These are phyloP conservation scores for Sarcophaga bullata DNA, from an alignment of 1,140 invertebrate genomes.

Conservation along the genomic window DNA sequence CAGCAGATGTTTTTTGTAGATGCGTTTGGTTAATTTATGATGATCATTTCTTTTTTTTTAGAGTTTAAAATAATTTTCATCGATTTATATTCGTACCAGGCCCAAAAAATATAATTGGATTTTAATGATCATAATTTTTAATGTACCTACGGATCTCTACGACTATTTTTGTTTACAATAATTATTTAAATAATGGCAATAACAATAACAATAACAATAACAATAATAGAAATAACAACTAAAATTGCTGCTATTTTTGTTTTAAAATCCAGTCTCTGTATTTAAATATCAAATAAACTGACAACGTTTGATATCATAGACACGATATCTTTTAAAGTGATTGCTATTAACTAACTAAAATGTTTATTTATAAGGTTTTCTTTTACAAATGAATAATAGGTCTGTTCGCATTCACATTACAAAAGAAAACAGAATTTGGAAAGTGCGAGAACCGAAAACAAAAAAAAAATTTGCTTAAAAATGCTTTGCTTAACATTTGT, in stretches of 20 bases:
- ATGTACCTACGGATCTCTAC: no score
- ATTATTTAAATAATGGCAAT: no score
- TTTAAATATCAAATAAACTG: neutral
- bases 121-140: neutral
- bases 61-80: neutral
- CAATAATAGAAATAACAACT: no score
- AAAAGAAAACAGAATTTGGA: no score
- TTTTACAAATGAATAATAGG: neutral
- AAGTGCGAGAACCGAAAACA: no score
- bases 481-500: no score
- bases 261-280: neutral
- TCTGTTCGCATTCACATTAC: no score
- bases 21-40: neutral
- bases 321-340: neutral
- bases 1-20: neutral
- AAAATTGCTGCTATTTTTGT: no score
- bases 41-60: neutral
- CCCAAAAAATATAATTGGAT: slow-evolving; percentile 3
- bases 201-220: no score
- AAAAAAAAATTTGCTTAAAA: no score
- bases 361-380: neutral
- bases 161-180: no score
- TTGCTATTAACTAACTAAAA: neutral
- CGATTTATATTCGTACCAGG: neutral
- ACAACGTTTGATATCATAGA: neutral